Evolutionary conservation across 2,797 vertebrate genomes (phyloP).

Genomic region (Anguilla anguilla): DNA sequence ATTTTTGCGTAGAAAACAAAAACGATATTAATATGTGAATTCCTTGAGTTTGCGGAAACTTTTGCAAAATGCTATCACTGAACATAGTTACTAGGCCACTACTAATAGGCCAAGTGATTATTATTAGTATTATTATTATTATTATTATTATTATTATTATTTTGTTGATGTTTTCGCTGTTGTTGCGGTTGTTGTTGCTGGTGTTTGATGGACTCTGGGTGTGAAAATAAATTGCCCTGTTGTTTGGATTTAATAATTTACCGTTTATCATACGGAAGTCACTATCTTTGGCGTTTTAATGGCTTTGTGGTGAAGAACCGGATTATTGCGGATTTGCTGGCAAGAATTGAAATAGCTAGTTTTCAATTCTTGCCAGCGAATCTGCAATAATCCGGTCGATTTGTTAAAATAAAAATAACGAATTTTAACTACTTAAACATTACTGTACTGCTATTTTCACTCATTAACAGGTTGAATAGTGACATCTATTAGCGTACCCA

Average conservation of each 20-base stretch:
- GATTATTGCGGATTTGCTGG: constrained; percentile 60
- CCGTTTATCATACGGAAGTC: constrained; percentile 77
- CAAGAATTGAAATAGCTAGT: constrained; percentile 52
- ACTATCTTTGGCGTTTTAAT: constrained; percentile 71
- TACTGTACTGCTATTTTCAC: neutral
- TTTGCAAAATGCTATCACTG: too few relatives aligned
- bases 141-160: too few relatives aligned
- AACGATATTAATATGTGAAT: too few relatives aligned
- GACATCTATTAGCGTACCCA: neutral
- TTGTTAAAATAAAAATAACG: neutral
- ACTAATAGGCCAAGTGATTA: too few relatives aligned
- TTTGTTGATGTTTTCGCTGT: too few relatives aligned
- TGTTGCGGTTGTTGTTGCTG: too few relatives aligned
- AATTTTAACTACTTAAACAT: neutral
- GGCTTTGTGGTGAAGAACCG: constrained; percentile 58
- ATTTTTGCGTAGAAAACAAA: too few relatives aligned
- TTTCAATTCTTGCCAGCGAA: constrained; percentile 48
- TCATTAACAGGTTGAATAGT: neutral
- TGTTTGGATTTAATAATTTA: constrained; percentile 64
- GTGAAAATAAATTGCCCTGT: constrained; percentile 32
- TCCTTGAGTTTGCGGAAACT: too few relatives aligned
- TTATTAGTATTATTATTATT: too few relatives aligned
- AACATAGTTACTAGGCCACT: too few relatives aligned
- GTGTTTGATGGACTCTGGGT: constrained; percentile 6
- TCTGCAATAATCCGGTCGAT: neutral